These are phyloP conservation scores for Eurystomus gularis DNA, from an alignment of 2,113 vertebrate genomes.

Conservation along the genomic window DNA sequence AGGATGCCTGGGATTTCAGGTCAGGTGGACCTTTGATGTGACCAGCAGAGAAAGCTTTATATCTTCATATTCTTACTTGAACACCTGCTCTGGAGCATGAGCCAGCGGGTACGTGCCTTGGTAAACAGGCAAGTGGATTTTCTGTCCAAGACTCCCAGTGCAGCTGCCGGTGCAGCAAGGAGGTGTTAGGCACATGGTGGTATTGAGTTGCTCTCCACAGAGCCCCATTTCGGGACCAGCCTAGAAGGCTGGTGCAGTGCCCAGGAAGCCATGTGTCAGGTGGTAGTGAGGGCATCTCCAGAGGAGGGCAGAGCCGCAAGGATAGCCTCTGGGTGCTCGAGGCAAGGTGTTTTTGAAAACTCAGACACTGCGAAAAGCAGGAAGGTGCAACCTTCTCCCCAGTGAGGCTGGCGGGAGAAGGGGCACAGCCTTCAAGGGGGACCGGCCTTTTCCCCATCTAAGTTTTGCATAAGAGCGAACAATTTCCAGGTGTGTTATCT, in stretches of 20 bases:
- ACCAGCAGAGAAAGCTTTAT: background rate
- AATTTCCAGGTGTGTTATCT: fast-evolving
- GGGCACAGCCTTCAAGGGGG: fast-evolving
- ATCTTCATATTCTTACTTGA: background rate
- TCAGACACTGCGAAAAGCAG: fast-evolving
- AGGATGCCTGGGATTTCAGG: background rate
- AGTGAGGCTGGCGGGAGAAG: background rate
- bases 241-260: fast-evolving
- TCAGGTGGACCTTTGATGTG: background rate
- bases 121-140: background rate
- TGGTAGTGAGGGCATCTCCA: fast-evolving
- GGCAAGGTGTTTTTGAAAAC: too few relatives aligned
- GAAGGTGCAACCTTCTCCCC: background rate
- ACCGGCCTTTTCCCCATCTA: background rate
- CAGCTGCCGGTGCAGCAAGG: background rate
- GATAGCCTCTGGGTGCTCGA: fast-evolving
- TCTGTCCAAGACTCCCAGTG: background rate
- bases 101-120: fast-evolving
- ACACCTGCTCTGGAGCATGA: fast-evolving
- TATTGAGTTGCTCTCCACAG: background rate
- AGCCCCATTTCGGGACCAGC: background rate
- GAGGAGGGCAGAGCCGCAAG: fast-evolving
- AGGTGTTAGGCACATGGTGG: background rate
- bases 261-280: fast-evolving
- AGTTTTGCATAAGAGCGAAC: fast-evolving